Base-by-base conservation (phyloP, 2,113 vertebrate genomes). In the Gobio gobio region DNA sequence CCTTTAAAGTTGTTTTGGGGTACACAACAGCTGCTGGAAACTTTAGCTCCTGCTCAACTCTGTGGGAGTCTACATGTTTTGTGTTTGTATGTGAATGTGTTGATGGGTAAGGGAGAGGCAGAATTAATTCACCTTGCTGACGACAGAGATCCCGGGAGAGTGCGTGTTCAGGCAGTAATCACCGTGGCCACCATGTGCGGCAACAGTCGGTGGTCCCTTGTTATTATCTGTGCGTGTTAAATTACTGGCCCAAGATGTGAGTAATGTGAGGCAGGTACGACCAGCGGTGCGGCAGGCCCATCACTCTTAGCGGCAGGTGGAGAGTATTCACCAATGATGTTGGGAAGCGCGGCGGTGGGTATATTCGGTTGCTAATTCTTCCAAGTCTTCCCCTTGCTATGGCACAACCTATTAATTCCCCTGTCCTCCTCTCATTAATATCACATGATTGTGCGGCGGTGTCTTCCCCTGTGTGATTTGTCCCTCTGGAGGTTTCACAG, bases 131-230 rank as follows among this genome's bases (percentile, higher is more conserved):
- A 85, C 88, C 74, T 88, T 47, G 82, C 70, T 83, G 85, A 86
- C 59, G 76, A 76, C 74, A 45, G 56, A 80, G 68, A 43, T 86
- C 88, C 85, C 85, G 16, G 26, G 82, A 82, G 88, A 86, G 58
- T 22, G 16, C 36, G 49, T 85, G 86, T 83, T 86, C 64, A 79
- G 74, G 78, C 78, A 36, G 85, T 88, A 89, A 89, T 89, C 87
- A 89, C 85, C 20, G 45, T 64, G 85, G 87, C 88, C 88, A 89
- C 88, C 86, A 8, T 64, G 85, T 56, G 58, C 74, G 64, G 75
- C n/a, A 79, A 78, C 88, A 88, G 86, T 85, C 72, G 88, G 85
- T 89, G 88, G 88, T 89, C 86, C 74, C 78, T 86, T 72, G 85
- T 89, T 89, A 79, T 85, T 82, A 86, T 86, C 74, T 84, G 54